Base-by-base conservation (phyloP, 2,888 invertebrate species). In the Hedya salicella region DNA sequence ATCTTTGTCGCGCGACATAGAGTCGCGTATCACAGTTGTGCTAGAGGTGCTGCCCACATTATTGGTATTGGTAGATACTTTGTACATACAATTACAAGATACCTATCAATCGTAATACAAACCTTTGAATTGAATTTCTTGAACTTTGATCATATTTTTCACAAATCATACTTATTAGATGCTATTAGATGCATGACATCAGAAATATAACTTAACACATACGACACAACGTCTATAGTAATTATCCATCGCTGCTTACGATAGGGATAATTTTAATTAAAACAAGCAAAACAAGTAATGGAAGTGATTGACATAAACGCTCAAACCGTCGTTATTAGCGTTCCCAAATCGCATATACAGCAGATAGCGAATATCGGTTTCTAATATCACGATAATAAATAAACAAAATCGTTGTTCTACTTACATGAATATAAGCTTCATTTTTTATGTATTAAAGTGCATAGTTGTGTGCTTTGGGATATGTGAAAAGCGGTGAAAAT, bases 381-480 rank as follows among this genome's bases (percentile, higher is more conserved):
- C 60, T 48, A 66, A 66, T 61, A 66, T 54, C 61, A 54, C 39
- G 64, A 54, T 66, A 54, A 40, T 42, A 53, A 66, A 54, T 48
- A 60, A 66, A 46, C 48, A 60, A 61, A 46, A 48, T 32, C 13
- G 3, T 5, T 3, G 2, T 25, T 60, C 11, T 13, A 25, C 16
- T 2, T 21, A 49, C 19, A 42, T 6, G 9, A 53, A 48, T 53
- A 6, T 50, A 8, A 36, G 32, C 62, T 5, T 36, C 25, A 30
- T 13, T 0, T 1, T 16, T 17, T 9, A 3, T 0, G 0, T 0
- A 6, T 40, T 62, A 66, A 53, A 46, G 46, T 53, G 17, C 19
- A 36, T 30, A 16, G 25, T 65, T 6, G 39, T 39, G 36, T 39
- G 14, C 4, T 8, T 11, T 2, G 8, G n/a, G 30, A 46, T 40